A percentile compares a stretch with the other conserved stretches of the same genome.
Conservation (phyloP, 2,113 vertebrate species). For the Mirza zaza region DNA sequence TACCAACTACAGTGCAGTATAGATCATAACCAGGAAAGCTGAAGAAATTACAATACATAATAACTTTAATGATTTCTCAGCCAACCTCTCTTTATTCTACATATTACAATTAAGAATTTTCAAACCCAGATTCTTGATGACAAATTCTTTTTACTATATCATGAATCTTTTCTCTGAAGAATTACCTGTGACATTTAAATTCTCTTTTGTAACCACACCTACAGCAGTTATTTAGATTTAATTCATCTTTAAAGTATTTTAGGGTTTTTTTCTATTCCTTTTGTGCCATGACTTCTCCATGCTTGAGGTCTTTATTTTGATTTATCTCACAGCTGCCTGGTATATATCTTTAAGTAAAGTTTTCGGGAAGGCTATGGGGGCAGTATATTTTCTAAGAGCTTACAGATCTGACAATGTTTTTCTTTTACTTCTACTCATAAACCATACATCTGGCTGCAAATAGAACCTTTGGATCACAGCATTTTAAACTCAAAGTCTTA, state of each 20-base stretch:
- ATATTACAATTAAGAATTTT: background rate
- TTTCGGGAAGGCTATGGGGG: background rate
- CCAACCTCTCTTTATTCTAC: background rate
- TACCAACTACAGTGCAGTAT: background rate
- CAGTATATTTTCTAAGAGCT: background rate
- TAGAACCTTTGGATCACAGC: background rate
- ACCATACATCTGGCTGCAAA: background rate
- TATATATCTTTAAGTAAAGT: background rate
- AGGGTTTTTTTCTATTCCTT: background rate
- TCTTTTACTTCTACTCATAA: background rate
- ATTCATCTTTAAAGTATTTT: background rate
- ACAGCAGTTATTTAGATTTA: background rate
- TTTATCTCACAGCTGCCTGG: background rate
- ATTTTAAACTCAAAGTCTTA: background rate
- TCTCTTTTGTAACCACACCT: background rate
- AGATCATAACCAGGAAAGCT: background rate
- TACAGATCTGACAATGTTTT: background rate
- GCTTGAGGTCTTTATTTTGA: background rate
- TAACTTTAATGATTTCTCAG: background rate
- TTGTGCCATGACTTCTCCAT: background rate
- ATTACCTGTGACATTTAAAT: background rate
- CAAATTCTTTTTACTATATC: background rate
- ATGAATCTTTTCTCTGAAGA: conserved; percentile 2
- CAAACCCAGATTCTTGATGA: background rate
- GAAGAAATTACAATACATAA: background rate